Base-by-base conservation (phyloP, 37 sponge, comb jelly and placozoan species). In the Spongia lamella region DNA sequence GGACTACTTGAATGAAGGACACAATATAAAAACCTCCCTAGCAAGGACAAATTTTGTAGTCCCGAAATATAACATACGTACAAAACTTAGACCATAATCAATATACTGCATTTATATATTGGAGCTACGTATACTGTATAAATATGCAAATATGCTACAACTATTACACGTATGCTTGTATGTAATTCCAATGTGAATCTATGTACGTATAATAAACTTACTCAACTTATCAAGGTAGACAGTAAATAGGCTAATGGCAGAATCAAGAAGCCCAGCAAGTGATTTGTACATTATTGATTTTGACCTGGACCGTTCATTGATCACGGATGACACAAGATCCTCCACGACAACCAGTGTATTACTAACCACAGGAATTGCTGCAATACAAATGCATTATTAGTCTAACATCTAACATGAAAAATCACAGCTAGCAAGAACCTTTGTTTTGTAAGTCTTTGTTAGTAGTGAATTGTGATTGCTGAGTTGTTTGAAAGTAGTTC, bases 221-320 rank as follows among this genome's bases (percentile, higher is more conserved):
- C 75, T 59, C 25, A 72, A 60, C 20, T 64, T 38, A 13, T 38
- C 29, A 38, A 86, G 61, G 64, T 70, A 89, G 54, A 68, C 43
- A 1, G 66, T 72, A 51, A 89, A 79, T 68, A 85, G 79, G 50
- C 74, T 29, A 50, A 79, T 75, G 17, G 68, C n/a, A 1, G 71
- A 20, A 24, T 86, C 78, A 3, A 86, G 33, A 33, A 57, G 61
- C 36, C 71, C 72, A 36, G 53, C 61, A 38, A 89, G 20, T 24
- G 87, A 47, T 19, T 67, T 67, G 81, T 63, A 85, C 67, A 86
- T 75, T 11, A 89, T 27, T 32, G 43, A 20, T 53, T 88, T 92
- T 21, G 85, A 76, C n/a, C 71, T 88, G 57, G 72, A 38, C 1
- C 79, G 47, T 40, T 92, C 93, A 35, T 72, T 0, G 0, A 59